These are phyloP conservation scores for Lynx canadensis DNA, from an alignment of 2,113 vertebrate species.

Conservation along the genomic window DNA sequence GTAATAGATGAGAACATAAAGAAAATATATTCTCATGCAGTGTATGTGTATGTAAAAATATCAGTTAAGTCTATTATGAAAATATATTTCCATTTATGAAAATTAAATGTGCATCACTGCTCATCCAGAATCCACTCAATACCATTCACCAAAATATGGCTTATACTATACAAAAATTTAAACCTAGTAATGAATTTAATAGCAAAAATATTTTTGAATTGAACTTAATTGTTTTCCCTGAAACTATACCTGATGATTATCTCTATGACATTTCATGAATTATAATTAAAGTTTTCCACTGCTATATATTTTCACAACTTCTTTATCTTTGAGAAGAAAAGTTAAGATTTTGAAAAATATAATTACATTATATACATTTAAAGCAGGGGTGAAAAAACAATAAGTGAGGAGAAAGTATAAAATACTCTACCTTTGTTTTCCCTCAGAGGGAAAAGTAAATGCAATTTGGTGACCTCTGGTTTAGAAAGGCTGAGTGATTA, in stretches of 20 bases:
- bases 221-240: not conserved
- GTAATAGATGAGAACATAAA: not conserved
- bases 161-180: not conserved
- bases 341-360: slow-evolving; percentile 35
- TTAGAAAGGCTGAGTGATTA: slow-evolving; percentile 55
- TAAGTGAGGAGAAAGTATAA: not conserved
- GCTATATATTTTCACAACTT: not conserved
- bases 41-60: not conserved
- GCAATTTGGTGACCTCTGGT: slow-evolving; percentile 55
- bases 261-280: not conserved
- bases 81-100: not conserved
- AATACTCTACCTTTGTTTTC: not conserved
- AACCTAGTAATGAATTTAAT: not conserved
- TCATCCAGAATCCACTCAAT: not conserved
- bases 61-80: not conserved
- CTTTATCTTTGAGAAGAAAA: slow-evolving; percentile 7
- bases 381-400: not conserved
- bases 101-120: not conserved
- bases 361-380: slow-evolving; percentile 24
- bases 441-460: slow-evolving; percentile 32
- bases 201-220: not conserved
- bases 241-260: not conserved
- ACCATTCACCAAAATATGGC: not conserved
- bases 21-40: not conserved
- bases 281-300: not conserved